Conservation (phyloP, 2,888 invertebrate genomes). For the Scaptomyza tumidula region DNA sequence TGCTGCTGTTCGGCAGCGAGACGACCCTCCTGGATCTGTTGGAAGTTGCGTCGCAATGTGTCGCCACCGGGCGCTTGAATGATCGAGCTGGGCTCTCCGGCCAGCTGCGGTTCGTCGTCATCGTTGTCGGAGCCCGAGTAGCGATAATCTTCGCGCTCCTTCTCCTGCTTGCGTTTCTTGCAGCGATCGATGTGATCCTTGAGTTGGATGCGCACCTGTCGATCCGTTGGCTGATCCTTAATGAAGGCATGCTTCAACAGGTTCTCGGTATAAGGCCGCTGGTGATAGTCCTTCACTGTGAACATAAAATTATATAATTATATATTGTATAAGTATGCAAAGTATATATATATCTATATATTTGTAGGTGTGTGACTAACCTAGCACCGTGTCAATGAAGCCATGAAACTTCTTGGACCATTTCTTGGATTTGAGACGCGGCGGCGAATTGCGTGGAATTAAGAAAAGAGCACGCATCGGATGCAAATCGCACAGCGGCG, state of each 20-base stretch:
- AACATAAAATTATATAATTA: neutral
- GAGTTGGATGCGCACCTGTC: constrained; percentile 98
- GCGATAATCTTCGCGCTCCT: constrained; percentile 91
- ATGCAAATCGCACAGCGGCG: constrained; percentile 99
- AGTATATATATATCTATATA: neutral
- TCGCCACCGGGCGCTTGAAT: constrained; percentile 95
- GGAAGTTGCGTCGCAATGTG: constrained; percentile 98
- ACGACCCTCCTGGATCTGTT: constrained; percentile 95
- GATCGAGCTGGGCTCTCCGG: constrained; percentile 97
- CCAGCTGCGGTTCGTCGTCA: constrained; percentile 95
- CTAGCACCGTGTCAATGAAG: constrained; percentile 98
- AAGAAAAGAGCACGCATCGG: constrained; percentile 99
- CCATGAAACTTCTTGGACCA: constrained; percentile 99
- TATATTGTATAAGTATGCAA: constrained; percentile 21
- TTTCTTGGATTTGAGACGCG: constrained; percentile 98
- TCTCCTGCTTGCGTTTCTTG: constrained; percentile 97
- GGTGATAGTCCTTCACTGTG: constrained; percentile 98
- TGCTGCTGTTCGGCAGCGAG: constrained; percentile 87
- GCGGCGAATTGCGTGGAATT: constrained; percentile 99
- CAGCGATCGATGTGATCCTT: constrained; percentile 99
- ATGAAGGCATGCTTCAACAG: constrained; percentile 98
- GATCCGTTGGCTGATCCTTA: constrained; percentile 98
- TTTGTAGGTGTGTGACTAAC: constrained; percentile 65
- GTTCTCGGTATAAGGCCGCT: constrained; percentile 99
- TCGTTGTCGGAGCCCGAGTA: constrained; percentile 99